These are phyloP conservation scores for Gobiocypris rarus DNA, from an alignment of 2,113 vertebrate genomes.

Conservation along the genomic window DNA sequence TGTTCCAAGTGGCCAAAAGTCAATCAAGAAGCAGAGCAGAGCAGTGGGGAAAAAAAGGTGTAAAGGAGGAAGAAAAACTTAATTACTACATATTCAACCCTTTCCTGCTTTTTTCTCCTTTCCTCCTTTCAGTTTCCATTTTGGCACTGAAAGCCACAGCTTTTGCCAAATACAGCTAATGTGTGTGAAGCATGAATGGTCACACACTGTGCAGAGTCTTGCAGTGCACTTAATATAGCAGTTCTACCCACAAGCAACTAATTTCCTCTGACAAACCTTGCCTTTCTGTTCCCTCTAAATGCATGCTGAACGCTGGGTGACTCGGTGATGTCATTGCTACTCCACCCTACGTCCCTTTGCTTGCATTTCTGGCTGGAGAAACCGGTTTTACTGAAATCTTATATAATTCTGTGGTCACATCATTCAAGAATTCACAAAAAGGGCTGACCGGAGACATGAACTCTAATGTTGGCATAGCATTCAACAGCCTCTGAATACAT, in stretches of 20 bases:
- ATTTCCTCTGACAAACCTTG: slow-evolving; percentile 32
- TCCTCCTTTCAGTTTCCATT: slow-evolving; percentile 30
- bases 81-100: slow-evolving; percentile 26
- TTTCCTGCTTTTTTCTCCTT: slow-evolving; percentile 20
- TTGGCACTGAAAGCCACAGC: slow-evolving; percentile 5
- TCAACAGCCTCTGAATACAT: not conserved
- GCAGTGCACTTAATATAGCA: slow-evolving; percentile 43
- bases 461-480: slow-evolving; percentile 20
- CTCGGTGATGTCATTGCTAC: slow-evolving; percentile 45
- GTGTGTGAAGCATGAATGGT: slow-evolving; percentile 46
- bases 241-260: slow-evolving; percentile 11
- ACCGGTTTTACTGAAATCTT: slow-evolving; percentile 43
- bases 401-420: slow-evolving; percentile 45
- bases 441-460: slow-evolving; percentile 5
- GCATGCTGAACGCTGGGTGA: slow-evolving; percentile 24
- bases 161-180: slow-evolving; percentile 45
- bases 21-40: slow-evolving; percentile 11
- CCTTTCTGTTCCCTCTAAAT: slow-evolving; percentile 7
- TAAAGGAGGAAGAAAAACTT: slow-evolving; percentile 11
- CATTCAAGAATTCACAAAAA: slow-evolving; percentile 13
- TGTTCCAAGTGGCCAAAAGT: slow-evolving; percentile 40
- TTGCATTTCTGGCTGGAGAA: slow-evolving; percentile 41
- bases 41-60: slow-evolving; percentile 23
- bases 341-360: slow-evolving; percentile 35
- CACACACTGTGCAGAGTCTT: slow-evolving; percentile 34